phyloP scores from a whole-genome alignment of 1,140 invertebrate species.

The Pogonomyrmex barbatus region DNA sequence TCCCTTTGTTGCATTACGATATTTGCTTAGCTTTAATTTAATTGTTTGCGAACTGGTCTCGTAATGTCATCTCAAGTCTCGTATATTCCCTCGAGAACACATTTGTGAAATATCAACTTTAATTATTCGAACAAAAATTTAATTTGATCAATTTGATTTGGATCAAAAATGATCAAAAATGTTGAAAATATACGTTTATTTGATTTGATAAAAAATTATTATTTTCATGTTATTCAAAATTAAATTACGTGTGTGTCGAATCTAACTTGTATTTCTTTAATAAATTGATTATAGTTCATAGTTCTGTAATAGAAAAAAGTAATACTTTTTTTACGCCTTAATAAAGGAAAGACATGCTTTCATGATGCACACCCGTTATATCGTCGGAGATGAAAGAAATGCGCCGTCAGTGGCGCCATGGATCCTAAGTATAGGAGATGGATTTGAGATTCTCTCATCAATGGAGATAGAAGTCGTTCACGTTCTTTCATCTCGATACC shows the following conservation, averaged over 20 bases:
- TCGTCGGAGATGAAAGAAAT: constrained; percentile 24
- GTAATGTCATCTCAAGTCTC: neutral
- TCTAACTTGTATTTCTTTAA: neutral
- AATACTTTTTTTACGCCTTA: neutral
- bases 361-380: constrained; percentile 33
- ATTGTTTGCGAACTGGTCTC: neutral
- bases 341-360: neutral
- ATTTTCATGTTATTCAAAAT: constrained; percentile 1
- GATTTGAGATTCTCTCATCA: constrained; percentile 18
- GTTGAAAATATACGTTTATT: neutral
- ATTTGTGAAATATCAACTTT: neutral
- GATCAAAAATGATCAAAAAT: neutral
- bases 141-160: no score
- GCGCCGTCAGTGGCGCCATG: constrained; percentile 39
- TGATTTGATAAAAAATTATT: neutral
- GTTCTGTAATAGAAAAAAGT: neutral
- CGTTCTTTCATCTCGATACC: neutral
- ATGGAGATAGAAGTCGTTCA: constrained; percentile 17
- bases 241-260: neutral
- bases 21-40: constrained; percentile 17
- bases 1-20: constrained; percentile 3
- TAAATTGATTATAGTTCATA: neutral
- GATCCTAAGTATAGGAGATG: constrained; percentile 34
- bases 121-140: neutral
- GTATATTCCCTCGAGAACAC: neutral